Evolutionary conservation across 2,888 invertebrate species (phyloP).

Genomic region (Cataglyphis rosenhaueri): DNA sequence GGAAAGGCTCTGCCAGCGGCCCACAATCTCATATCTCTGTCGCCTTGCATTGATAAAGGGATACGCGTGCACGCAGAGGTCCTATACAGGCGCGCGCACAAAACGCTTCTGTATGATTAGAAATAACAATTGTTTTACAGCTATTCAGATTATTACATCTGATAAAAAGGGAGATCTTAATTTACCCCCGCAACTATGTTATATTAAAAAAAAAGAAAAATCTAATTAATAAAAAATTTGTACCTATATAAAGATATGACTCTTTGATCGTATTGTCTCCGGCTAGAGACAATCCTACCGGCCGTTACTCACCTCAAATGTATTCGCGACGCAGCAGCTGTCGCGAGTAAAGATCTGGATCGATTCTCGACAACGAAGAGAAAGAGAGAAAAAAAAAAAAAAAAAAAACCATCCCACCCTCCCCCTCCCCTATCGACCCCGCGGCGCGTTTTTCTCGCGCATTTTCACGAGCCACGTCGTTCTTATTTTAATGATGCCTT

Average conservation of each 20-base stretch:
- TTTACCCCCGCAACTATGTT: background rate
- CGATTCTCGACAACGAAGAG: background rate
- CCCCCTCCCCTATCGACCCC: background rate
- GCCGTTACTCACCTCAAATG: too few relatives aligned
- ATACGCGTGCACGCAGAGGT: conserved; percentile 42
- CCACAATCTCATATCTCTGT: conserved; percentile 74
- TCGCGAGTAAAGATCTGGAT: background rate
- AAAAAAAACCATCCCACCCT: background rate
- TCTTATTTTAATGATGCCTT: conserved; percentile 41
- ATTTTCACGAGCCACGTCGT: conserved; percentile 14
- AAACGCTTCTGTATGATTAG: background rate
- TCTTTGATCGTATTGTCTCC: background rate
- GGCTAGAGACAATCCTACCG: background rate
- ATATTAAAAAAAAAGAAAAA: background rate
- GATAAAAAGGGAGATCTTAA: background rate
- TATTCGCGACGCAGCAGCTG: background rate
- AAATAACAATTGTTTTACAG: background rate
- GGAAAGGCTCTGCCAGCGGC: conserved; percentile 54
- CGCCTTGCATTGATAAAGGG: conserved; percentile 66
- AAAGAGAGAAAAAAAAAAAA: background rate
- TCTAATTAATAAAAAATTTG: background rate
- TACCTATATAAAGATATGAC: background rate
- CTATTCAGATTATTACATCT: background rate
- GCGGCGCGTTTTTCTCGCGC: background rate
- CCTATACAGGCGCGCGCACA: conserved; percentile 58